Evolutionary conservation across 1,140 invertebrate genomes (phyloP).

Genomic region (Drosophila leontia): DNA sequence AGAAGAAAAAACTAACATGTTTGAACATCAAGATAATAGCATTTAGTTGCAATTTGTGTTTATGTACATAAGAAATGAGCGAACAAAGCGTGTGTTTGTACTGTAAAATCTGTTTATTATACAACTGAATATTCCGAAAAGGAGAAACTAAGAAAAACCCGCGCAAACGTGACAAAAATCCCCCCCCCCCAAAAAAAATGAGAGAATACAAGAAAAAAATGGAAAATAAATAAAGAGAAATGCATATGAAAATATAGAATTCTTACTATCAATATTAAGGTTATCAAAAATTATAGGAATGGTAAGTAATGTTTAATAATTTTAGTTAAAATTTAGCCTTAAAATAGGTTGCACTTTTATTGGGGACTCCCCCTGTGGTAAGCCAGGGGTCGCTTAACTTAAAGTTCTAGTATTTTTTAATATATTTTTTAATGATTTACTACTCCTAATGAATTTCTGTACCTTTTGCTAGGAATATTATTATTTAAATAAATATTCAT

Average conservation of each 20-base stretch:
- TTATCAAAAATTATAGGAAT: too few relatives aligned
- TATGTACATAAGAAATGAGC: slow-evolving; percentile 55
- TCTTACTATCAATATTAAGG: not conserved
- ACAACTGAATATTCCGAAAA: slow-evolving; percentile 27
- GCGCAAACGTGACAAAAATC: slow-evolving; percentile 18
- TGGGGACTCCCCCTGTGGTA: not conserved
- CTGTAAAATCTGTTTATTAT: slow-evolving; percentile 52
- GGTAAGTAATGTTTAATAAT: slow-evolving; percentile 1
- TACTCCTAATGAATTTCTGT: not conserved
- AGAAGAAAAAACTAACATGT: slow-evolving; percentile 8
- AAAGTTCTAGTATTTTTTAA: not conserved
- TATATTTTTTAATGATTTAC: not conserved
- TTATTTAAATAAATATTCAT: too few relatives aligned
- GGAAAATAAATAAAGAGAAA: slow-evolving; percentile 67
- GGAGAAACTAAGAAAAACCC: slow-evolving; percentile 7
- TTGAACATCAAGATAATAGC: slow-evolving; percentile 12
- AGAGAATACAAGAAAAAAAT: slow-evolving; percentile 26
- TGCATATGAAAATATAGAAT: slow-evolving; percentile 46
- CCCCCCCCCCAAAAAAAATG: slow-evolving; percentile 6
- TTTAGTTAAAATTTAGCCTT: not conserved
- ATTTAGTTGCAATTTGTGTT: slow-evolving; percentile 56
- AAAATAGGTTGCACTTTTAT: not conserved
- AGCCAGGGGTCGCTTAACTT: not conserved
- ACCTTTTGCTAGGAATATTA: not conserved
- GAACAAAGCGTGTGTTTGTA: slow-evolving; percentile 44